Percentiles rank a stretch among this genome's conserved stretches.
These are phyloP conservation scores for Haliaeetus leucogaster DNA, from an alignment of 2,113 vertebrate species.

Conservation along the genomic window DNA sequence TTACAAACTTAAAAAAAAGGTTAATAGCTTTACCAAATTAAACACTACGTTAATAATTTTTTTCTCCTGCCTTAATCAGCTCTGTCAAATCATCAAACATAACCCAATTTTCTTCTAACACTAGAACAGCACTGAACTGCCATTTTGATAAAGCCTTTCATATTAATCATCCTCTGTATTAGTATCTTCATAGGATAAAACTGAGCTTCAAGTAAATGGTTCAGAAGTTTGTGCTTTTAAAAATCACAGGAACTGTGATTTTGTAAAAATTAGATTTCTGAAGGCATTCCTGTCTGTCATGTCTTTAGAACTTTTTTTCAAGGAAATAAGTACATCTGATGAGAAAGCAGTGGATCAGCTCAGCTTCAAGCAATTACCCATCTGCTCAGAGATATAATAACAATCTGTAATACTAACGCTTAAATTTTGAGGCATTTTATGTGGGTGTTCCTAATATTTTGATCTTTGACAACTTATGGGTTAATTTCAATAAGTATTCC, in stretches of 20 bases:
- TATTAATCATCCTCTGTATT: not conserved
- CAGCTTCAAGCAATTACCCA: not conserved
- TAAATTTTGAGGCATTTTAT: not conserved
- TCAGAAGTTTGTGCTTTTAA: not conserved
- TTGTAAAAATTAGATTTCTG: not conserved
- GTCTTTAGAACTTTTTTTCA: not conserved
- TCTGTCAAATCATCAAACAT: not conserved
- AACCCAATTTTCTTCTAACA: not conserved
- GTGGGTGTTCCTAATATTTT: not conserved
- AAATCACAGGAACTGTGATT: not conserved
- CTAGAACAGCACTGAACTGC: not conserved
- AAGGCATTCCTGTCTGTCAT: not conserved
- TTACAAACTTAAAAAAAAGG: not conserved
- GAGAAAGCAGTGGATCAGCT: not conserved
- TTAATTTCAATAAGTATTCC: not conserved
- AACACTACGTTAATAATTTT: not conserved
- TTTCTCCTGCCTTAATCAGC: not conserved
- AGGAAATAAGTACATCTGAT: not conserved
- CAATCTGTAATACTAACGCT: not conserved
- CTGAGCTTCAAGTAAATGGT: not conserved
- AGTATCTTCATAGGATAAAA: not conserved
- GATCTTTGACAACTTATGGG: not conserved
- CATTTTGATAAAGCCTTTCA: conserved; percentile 13
- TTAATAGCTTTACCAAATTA: not conserved
- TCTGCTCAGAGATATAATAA: not conserved